Conservation (phyloP, 2,888 invertebrate genomes). For the Plagodis dolabraria region DNA sequence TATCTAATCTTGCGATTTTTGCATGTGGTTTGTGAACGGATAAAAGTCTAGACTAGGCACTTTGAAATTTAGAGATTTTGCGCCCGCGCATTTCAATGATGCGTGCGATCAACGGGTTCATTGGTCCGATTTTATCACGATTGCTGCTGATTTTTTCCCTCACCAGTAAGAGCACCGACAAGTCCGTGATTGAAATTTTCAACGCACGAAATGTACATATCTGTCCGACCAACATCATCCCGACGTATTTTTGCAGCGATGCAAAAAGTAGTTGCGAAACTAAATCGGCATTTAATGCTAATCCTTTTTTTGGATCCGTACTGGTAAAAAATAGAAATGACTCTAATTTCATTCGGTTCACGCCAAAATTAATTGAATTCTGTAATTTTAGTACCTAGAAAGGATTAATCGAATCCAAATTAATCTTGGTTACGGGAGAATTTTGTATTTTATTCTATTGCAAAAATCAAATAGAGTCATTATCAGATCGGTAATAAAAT, state of each 20-base stretch:
- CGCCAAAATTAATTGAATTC: slow-evolving; percentile 49
- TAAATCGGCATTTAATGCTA: slow-evolving; percentile 62
- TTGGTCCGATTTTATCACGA: slow-evolving; percentile 66
- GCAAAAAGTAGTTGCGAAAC: slow-evolving; percentile 65
- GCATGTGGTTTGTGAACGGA: slow-evolving; percentile 64
- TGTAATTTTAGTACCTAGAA: slow-evolving; percentile 23
- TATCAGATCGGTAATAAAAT: slow-evolving; percentile 36
- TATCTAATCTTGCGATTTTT: slow-evolving; percentile 54
- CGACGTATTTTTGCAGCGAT: slow-evolving; percentile 66
- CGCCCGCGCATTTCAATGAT: slow-evolving; percentile 78
- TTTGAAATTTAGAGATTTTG: slow-evolving; percentile 77
- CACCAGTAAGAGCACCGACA: slow-evolving; percentile 54
- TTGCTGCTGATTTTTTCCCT: slow-evolving; percentile 56
- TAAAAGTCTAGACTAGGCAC: slow-evolving; percentile 69
- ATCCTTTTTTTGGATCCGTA: slow-evolving; percentile 45
- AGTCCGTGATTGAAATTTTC: slow-evolving; percentile 74
- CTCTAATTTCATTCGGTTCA: slow-evolving; percentile 59
- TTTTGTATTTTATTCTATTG: slow-evolving; percentile 30
- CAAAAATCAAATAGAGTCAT: slow-evolving; percentile 35
- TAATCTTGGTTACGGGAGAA: slow-evolving; percentile 36
- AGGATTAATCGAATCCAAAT: slow-evolving; percentile 28
- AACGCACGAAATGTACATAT: slow-evolving; percentile 64
- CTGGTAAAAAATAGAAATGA: slow-evolving; percentile 51
- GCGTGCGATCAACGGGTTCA: slow-evolving; percentile 73
- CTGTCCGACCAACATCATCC: slow-evolving; percentile 52